A percentile compares a stretch with the other conserved stretches of the same genome.
These are phyloP conservation scores for Rattus norvegicus DNA, from an alignment of 2,113 vertebrate species.

Conservation along the genomic window GRCr8 NC_086019.1:98542001-98542500, in stretches of 20 bases:
- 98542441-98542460: neutral
- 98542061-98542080: constrained; percentile 80
- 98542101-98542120: constrained; percentile 73
- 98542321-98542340: rapidly evolving
- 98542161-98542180: neutral
- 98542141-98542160: constrained; percentile 21
- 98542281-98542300: neutral
- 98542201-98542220: neutral
- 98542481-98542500: neutral
- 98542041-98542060: constrained; percentile 73
- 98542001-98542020: constrained; percentile 81
- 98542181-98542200: constrained; percentile 44
- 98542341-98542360: neutral
- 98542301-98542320: neutral
- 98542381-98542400: no score
- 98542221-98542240: constrained; percentile 26
- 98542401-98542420: neutral
- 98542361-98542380: no score
- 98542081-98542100: constrained; percentile 68
- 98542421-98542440: rapidly evolving
- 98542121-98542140: constrained; percentile 73
- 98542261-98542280: neutral
- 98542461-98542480: neutral
- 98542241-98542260: constrained; percentile 5
- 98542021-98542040: constrained; percentile 68